Conservation (phyloP, 2,797 vertebrate species). For the Picus viridis region DNA sequence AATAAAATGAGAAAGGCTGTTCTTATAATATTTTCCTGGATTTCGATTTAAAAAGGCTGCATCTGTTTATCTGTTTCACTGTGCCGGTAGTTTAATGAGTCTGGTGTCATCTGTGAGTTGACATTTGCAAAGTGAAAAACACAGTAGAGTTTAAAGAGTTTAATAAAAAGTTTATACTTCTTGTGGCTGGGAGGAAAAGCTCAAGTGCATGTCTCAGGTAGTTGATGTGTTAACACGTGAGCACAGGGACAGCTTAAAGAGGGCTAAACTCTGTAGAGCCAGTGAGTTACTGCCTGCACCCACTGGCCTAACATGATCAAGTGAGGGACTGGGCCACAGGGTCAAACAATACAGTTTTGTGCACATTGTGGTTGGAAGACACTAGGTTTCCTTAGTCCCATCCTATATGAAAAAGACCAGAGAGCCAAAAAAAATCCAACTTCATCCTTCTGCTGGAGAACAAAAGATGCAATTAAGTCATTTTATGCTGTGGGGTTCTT, state of each 20-base stretch:
- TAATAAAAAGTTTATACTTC: not conserved
- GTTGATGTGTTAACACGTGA: not conserved
- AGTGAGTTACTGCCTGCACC: not conserved
- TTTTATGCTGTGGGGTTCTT: not conserved
- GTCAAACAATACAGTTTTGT: not conserved
- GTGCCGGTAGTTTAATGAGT: not conserved
- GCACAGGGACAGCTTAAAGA: not conserved
- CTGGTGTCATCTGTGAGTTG: not conserved
- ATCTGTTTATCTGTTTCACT: not conserved
- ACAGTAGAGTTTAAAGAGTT: not conserved
- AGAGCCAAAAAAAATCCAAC: not conserved
- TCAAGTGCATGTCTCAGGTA: rapidly evolving
- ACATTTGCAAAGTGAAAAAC: not conserved
- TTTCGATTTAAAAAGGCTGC: not conserved
- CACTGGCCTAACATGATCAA: not conserved
- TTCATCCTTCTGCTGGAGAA: not conserved
- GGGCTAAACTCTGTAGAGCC: not conserved
- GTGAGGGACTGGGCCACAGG: not conserved
- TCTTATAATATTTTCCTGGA: not conserved
- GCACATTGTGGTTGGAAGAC: not conserved
- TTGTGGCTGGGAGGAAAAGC: not conserved
- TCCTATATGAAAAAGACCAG: not conserved
- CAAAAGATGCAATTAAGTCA: not conserved
- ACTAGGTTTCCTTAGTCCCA: not conserved
- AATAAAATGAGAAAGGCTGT: not conserved